A percentile compares a stretch with the other conserved stretches of the same genome.
phyloP scores from a whole-genome alignment of 37 sponge, comb jelly and placozoan genomes.

The Agelas oroides region DNA sequence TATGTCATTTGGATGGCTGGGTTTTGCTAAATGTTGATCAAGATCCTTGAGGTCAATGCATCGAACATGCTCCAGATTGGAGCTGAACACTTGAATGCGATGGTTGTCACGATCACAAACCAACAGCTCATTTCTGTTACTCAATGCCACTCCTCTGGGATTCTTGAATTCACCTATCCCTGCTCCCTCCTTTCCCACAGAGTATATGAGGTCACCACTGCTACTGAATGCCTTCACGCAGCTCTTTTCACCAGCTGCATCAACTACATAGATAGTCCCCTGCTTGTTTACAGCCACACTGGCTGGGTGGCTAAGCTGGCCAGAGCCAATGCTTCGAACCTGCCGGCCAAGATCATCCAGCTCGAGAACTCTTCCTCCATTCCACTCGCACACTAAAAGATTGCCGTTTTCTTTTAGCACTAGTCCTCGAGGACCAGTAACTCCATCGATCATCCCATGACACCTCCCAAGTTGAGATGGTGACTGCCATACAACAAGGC shows the following conservation, averaged over 20 bases:
- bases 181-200: background rate
- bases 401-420: background rate
- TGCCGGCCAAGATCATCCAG: constrained; percentile 24
- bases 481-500: background rate
- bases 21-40: background rate
- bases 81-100: constrained; percentile 35
- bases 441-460: background rate
- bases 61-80: background rate
- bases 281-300: constrained; percentile 10
- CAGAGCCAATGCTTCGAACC: background rate
- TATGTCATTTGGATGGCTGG: constrained; percentile 8
- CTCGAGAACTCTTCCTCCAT: background rate
- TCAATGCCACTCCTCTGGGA: constrained; percentile 13
- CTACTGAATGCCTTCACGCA: background rate
- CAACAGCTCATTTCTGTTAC: background rate
- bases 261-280: constrained; percentile 1
- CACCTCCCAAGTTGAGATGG: background rate
- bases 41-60: background rate
- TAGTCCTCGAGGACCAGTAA: constrained; percentile 5
- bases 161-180: constrained; percentile 8
- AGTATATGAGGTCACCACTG: background rate
- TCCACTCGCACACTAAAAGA: constrained; percentile 24
- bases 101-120: constrained; percentile 42
- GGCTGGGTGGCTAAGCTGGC: constrained; percentile 13
- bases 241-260: background rate